A percentile compares a stretch with the other conserved stretches of the same genome.
phyloP scores from a whole-genome alignment of 2,797 vertebrate genomes.

The Acipenser oxyrinchus region DNA sequence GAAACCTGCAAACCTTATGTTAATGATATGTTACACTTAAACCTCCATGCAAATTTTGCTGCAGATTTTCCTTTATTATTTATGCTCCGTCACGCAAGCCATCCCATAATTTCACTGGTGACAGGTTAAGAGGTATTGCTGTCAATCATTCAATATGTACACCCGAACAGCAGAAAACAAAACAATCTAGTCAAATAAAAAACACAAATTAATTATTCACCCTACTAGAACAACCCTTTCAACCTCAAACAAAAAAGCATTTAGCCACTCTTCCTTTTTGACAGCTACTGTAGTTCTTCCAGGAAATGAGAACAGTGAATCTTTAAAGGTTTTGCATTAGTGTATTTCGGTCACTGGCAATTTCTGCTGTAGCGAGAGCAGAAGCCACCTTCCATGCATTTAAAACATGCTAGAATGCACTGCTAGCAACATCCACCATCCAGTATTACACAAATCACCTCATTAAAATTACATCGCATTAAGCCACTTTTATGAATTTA shows the following conservation, averaged over 20 bases:
- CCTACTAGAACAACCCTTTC: not conserved
- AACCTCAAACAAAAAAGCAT: not conserved
- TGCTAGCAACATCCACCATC: constrained; percentile 46
- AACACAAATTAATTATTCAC: not conserved
- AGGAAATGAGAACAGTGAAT: not conserved
- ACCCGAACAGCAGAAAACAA: not conserved
- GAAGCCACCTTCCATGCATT: constrained; percentile 22
- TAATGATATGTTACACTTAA: too few relatives aligned
- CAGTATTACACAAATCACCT: constrained; percentile 65
- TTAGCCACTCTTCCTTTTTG: not conserved
- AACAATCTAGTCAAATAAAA: not conserved
- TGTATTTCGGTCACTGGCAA: not conserved
- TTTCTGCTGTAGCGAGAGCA: constrained; percentile 4
- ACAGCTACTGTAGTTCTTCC: not conserved
- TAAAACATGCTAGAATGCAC: constrained; percentile 7
- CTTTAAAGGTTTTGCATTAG: not conserved
- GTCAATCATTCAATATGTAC: not conserved
- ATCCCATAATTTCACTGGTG: too few relatives aligned
- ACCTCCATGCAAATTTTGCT: too few relatives aligned
- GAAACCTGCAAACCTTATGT: too few relatives aligned
- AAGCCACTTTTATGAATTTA: constrained; percentile 86
- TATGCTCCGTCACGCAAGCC: too few relatives aligned
- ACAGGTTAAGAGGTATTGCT: not conserved
- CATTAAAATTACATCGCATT: constrained; percentile 81
- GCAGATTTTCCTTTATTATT: too few relatives aligned